phyloP scores from a whole-genome alignment of 2,888 invertebrate species.

The Drosophila colorata region DNA sequence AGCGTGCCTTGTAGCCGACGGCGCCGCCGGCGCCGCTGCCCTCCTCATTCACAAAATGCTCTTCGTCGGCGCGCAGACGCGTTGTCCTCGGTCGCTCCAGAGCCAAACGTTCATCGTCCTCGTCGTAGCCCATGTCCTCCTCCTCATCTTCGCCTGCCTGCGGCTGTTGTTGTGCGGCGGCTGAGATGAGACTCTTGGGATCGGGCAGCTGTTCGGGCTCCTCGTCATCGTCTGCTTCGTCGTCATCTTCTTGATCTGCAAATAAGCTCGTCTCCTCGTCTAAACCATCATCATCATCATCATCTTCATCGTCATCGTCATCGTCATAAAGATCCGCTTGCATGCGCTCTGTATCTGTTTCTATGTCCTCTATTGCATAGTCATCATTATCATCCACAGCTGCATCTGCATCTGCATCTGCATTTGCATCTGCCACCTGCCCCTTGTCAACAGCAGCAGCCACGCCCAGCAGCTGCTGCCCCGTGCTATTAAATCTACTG shows the following conservation, averaged over 20 bases:
- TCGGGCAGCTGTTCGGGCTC: slow-evolving; percentile 75
- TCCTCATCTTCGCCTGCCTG: slow-evolving; percentile 65
- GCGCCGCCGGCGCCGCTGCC: slow-evolving; percentile 80
- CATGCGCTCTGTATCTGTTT: slow-evolving; percentile 72
- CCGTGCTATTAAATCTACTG: slow-evolving; percentile 67
- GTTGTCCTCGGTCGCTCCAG: slow-evolving; percentile 75
- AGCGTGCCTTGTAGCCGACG: slow-evolving; percentile 55
- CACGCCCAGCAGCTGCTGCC: slow-evolving; percentile 47
- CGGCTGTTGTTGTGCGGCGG: slow-evolving; percentile 23
- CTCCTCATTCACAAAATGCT: slow-evolving; percentile 82
- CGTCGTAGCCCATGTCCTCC: slow-evolving; percentile 84
- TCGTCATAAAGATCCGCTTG: slow-evolving; percentile 83
- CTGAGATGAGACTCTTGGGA: slow-evolving; percentile 75
- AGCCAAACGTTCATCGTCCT: slow-evolving; percentile 83
- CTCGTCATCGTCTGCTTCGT: slow-evolving; percentile 49
- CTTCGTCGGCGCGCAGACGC: slow-evolving; percentile 69
- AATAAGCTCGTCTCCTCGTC: slow-evolving; percentile 64
- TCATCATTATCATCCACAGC: slow-evolving; percentile 38
- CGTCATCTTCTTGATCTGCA: slow-evolving; percentile 43
- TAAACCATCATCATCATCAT: slow-evolving; percentile 75
- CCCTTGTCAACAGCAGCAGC: slow-evolving; percentile 26
- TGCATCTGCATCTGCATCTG: slow-evolving; percentile 19
- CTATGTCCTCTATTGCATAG: slow-evolving; percentile 74
- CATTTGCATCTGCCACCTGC: slow-evolving; percentile 24
- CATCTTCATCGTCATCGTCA: slow-evolving; percentile 51